Evolutionary conservation across 1,140 invertebrate species (phyloP), one percentile per base, ranked within the genome.

Genomic region (Oncopodura yosiiana): DNA sequence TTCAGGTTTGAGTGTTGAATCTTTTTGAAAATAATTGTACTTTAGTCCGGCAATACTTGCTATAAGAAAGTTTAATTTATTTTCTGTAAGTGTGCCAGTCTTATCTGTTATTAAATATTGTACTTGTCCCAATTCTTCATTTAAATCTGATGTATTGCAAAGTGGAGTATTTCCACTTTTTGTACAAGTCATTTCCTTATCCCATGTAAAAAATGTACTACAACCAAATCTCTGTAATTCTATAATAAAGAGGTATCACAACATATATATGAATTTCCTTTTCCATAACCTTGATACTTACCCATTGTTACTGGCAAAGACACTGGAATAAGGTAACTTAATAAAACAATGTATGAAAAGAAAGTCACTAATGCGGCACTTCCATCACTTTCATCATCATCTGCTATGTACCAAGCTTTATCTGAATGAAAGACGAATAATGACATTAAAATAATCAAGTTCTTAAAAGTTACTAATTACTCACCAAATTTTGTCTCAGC

Each of bases 11-110:
- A n/a, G n/a, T n/a, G n/a, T n/a, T n/a, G n/a, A n/a, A n/a, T n/a
- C n/a, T n/a, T n/a, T n/a, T n/a, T n/a, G n/a, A n/a, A n/a, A n/a
- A n/a, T n/a, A n/a, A n/a, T n/a, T n/a, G n/a, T n/a, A n/a, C 18
- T 14, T 21, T n/a, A n/a, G n/a, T n/a, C n/a, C n/a, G 67, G 66
- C 19, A 79, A 67, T n/a, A n/a, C n/a, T n/a, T n/a, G n/a, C n/a
- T n/a, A n/a, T n/a, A n/a, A n/a, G n/a, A n/a, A n/a, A n/a, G n/a
- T n/a, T n/a, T 11, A 81, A 62, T 53, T 68, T 66, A 68, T 84
- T 84, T 67, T 84, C 80, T 5, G 83, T 85, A n/a, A 85, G 67
- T 0, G 83, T 85, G 0, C 83, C 83, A 2, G 83, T 85, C 68
- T 85, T 85, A 64, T 85, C 82, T 2, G 78, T 76, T 62, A 84